Evolutionary conservation across 2,888 invertebrate genomes (phyloP).

Genomic region (Platycheirus albimanus): DNA sequence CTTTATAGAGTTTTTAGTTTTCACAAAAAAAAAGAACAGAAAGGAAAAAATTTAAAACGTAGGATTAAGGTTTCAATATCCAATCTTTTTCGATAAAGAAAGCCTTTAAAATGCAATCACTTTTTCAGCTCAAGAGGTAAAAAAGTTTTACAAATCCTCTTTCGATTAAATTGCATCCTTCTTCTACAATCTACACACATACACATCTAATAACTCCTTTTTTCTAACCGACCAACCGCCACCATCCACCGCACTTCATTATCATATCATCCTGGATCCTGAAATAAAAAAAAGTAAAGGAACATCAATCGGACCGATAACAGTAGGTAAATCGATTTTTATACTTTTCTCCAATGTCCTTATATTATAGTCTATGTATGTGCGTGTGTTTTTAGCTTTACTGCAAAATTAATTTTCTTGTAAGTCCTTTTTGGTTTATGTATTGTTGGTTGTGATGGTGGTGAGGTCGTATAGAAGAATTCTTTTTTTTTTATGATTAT

Average conservation of each 20-base stretch:
- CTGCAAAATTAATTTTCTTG: constrained; percentile 68
- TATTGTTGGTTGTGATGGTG: constrained; percentile 2
- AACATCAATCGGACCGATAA: constrained; percentile 73
- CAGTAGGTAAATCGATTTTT: constrained; percentile 71
- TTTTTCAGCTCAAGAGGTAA: constrained; percentile 48
- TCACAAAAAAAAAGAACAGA: too few species aligned
- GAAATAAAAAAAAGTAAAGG: constrained; percentile 43
- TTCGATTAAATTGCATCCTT: constrained; percentile 73
- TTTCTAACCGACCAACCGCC: constrained; percentile 1
- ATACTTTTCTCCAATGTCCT: not conserved
- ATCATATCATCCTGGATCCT: constrained; percentile 63
- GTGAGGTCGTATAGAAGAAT: constrained; percentile 10
- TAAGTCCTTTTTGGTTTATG: constrained; percentile 41
- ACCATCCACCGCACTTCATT: constrained; percentile 54
- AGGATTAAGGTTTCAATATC: constrained; percentile 67
- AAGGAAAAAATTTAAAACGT: constrained; percentile 19
- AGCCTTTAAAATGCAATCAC: constrained; percentile 69
- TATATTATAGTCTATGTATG: not conserved
- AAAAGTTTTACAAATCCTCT: constrained; percentile 69
- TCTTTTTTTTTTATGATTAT: constrained; percentile 45
- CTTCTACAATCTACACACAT: constrained; percentile 21
- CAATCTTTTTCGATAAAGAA: constrained; percentile 49
- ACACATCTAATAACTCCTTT: constrained; percentile 13
- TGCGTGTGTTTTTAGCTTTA: constrained; percentile 16
- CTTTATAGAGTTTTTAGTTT: too few species aligned